These are phyloP conservation scores for Osmerus mordax DNA, from an alignment of 2,113 vertebrate genomes.

Conservation along the genomic window DNA sequence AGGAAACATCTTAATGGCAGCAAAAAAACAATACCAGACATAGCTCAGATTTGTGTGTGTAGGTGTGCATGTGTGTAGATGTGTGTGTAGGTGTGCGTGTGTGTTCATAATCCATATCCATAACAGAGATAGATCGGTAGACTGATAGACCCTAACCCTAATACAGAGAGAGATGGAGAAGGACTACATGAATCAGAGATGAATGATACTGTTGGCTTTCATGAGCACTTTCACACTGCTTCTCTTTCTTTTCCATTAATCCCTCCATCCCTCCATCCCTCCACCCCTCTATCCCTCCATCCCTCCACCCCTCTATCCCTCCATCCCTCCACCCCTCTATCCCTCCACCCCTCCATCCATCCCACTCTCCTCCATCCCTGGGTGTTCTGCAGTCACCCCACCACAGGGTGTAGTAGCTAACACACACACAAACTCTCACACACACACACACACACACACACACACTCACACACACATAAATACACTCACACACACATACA, in stretches of 20 bases:
- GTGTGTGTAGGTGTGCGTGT: too few species aligned
- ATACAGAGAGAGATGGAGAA: not conserved
- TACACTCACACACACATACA: too few species aligned
- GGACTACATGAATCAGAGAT: not conserved
- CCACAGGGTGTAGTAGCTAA: not conserved
- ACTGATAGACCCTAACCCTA: too few species aligned
- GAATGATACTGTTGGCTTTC: not conserved
- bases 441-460: conserved; percentile 7
- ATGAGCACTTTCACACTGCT: not conserved
- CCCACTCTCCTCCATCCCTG: too few species aligned
- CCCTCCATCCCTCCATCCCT: not conserved
- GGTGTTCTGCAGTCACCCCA: not conserved
- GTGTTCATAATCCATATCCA: too few species aligned
- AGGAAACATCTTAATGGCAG: too few species aligned
- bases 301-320: not conserved
- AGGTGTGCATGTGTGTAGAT: too few species aligned
- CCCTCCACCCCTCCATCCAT: too few species aligned
- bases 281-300: not conserved
- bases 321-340: too few species aligned
- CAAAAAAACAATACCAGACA: too few species aligned
- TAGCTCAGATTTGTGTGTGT: too few species aligned
- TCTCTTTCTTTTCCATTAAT: not conserved
- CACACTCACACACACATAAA: not conserved
- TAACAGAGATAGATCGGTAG: too few species aligned
- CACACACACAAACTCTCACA: not conserved